Evolutionary conservation across 2,888 invertebrate species (phyloP).

Genomic region (Aporophyla lueneburgensis): DNA sequence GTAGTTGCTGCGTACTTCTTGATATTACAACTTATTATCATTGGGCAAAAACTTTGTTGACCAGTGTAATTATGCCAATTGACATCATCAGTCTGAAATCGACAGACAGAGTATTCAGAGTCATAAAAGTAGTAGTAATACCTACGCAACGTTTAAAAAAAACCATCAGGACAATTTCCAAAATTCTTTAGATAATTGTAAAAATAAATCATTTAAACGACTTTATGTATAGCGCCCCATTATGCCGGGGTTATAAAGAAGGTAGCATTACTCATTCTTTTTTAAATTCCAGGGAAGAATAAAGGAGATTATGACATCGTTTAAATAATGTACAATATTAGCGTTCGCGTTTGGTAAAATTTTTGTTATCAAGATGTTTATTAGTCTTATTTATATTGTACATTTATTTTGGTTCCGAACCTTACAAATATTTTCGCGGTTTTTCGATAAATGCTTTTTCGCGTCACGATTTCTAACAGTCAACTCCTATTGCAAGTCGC

Average conservation of each 20-base stretch:
- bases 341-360: background rate
- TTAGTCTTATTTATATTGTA: conserved; percentile 8
- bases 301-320: conserved; percentile 5
- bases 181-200: background rate
- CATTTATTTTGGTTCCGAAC: conserved; percentile 1
- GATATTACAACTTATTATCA: no score
- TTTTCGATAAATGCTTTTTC: no score
- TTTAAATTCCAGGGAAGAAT: background rate
- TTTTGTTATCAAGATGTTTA: background rate
- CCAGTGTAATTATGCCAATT: no score
- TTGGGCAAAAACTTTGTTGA: no score
- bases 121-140: no score
- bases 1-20: no score
- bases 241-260: background rate
- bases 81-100: no score
- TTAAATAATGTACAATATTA: conserved; percentile 26
- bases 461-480: no score
- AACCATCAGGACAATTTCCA: no score
- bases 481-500: no score
- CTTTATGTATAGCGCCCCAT: conserved; percentile 10
- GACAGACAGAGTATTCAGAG: no score
- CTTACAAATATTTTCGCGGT: background rate
- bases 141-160: no score
- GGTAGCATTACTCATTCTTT: background rate
- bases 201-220: conserved; percentile 18